Conservation (phyloP, 2,888 invertebrate species). For the Drosophila fulvimacula region DNA sequence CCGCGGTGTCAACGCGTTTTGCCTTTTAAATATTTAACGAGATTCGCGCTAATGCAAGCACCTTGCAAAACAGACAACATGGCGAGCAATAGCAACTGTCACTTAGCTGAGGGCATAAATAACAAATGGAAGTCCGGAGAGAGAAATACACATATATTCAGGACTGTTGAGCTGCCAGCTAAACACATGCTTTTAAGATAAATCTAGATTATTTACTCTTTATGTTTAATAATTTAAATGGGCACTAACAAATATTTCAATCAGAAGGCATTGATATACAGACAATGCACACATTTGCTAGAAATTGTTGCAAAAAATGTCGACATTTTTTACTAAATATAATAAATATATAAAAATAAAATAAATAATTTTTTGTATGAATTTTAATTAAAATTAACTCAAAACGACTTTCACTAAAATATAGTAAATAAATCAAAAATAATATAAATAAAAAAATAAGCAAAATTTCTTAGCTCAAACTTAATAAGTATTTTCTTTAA, state of each 20-base stretch:
- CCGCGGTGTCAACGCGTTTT: constrained; percentile 53
- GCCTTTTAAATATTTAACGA: constrained; percentile 55
- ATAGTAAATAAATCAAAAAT: too few relatives aligned
- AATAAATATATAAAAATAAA: background rate
- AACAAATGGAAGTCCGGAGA: background rate
- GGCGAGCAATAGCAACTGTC: background rate
- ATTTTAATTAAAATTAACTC: too few relatives aligned
- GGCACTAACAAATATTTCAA: too few relatives aligned
- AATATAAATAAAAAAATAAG: too few relatives aligned
- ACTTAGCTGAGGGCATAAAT: background rate
- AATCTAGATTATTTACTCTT: background rate
- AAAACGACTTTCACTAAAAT: too few relatives aligned
- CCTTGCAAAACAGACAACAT: constrained; percentile 9
- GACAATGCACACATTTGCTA: too few relatives aligned
- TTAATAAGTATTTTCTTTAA: too few relatives aligned
- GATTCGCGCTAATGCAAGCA: constrained; percentile 45
- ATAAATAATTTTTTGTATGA: background rate
- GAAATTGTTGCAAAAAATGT: too few relatives aligned
- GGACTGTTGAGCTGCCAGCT: background rate
- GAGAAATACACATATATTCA: background rate
- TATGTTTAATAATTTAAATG: too few relatives aligned
- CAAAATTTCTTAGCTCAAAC: too few relatives aligned
- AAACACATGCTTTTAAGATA: background rate
- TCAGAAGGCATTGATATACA: too few relatives aligned
- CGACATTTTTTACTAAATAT: background rate